A percentile compares a stretch with the other conserved stretches of the same genome.
phyloP scores from a whole-genome alignment of 1,140 invertebrate genomes.

The Macrobrachium rosenbergii region DNA sequence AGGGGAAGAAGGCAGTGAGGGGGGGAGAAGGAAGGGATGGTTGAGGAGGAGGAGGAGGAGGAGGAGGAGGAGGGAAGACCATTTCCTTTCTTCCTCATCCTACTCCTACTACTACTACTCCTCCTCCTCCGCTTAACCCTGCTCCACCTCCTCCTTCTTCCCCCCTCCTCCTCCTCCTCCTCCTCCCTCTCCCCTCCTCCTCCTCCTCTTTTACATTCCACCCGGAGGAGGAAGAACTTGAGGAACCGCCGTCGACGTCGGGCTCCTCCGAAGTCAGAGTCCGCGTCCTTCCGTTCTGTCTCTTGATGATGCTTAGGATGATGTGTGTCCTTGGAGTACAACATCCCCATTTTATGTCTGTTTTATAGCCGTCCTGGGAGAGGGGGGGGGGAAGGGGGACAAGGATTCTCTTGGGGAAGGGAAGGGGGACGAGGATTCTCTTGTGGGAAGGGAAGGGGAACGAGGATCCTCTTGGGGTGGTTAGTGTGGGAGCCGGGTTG shows the following conservation, averaged over 20 bases:
- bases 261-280: too few relatives aligned
- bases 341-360: not conserved
- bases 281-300: too few relatives aligned
- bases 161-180: not conserved
- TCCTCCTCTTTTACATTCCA: not conserved
- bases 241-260: too few relatives aligned
- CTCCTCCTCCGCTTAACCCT: conserved; percentile 1
- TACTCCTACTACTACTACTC: not conserved
- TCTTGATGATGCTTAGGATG: too few relatives aligned
- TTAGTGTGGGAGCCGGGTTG: not conserved
- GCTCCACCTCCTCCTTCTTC: not conserved
- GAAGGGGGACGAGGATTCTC: not conserved
- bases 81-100: not conserved
- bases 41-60: not conserved
- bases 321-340: too few relatives aligned
- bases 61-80: not conserved
- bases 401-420: not conserved
- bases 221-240: too few relatives aligned
- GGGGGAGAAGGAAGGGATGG: not conserved
- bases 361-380: not conserved
- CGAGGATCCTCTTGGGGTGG: not conserved
- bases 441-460: not conserved
- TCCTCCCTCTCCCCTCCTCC: not conserved
- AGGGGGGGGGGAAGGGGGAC: not conserved
- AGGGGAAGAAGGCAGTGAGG: not conserved